Evolutionary conservation across 30 jellyfish, hydroid and myxozoan genomes (phyloP).

Genomic region (Morbakka virulenta): DNA sequence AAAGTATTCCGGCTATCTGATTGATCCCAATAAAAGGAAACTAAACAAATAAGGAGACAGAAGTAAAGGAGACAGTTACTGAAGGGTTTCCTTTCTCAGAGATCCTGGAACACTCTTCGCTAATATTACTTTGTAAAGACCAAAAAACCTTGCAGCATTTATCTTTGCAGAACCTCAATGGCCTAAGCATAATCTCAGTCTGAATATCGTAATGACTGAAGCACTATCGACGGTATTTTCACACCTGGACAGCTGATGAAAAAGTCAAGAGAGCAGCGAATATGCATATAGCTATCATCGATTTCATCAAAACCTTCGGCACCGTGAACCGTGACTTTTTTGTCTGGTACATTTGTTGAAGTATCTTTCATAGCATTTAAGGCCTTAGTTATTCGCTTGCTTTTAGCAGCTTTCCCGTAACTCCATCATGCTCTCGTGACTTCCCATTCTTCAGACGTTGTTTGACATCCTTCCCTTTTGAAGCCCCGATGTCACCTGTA

Average conservation of each 20-base stretch:
- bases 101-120: no score
- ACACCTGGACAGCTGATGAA: constrained; percentile 40
- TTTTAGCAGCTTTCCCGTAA: no score
- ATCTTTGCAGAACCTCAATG: no score
- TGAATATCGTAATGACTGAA: constrained; percentile 52
- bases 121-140: no score
- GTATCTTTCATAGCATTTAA: no score
- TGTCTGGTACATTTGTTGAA: no score
- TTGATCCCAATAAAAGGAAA: constrained; percentile 44
- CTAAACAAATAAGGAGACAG: constrained; percentile 33
- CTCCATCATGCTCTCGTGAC: no score
- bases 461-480: no score
- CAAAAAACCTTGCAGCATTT: constrained; percentile 12
- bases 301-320: constrained; percentile 66
- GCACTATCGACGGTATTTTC: constrained; percentile 60
- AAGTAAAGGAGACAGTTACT: constrained; percentile 22
- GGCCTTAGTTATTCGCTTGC: no score
- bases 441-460: no score
- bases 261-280: constrained; percentile 50
- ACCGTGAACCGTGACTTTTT: constrained; percentile 48
- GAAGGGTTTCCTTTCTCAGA: constrained; percentile 48
- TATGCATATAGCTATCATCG: constrained; percentile 58
- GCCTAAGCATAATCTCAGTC: constrained; percentile 54
- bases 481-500: no score
- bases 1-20: constrained; percentile 39